These are phyloP conservation scores for Melanogrammus aeglefinus DNA, from an alignment of 2,797 vertebrate genomes.

Conservation along the genomic window DNA sequence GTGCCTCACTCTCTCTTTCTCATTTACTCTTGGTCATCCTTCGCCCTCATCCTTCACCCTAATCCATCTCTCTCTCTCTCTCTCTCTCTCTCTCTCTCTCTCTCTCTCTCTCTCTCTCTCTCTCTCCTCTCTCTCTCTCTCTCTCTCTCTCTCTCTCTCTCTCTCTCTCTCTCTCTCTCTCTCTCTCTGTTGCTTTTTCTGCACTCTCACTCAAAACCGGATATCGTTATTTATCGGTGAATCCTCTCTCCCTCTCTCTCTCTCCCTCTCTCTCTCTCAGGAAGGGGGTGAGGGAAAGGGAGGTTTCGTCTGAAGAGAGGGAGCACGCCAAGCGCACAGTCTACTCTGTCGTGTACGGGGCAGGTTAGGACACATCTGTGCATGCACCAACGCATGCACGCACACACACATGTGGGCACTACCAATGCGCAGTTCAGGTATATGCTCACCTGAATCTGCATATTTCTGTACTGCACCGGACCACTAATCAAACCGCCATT, in stretches of 20 bases:
- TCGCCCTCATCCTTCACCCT: too few species aligned
- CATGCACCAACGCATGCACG: background rate
- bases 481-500: too few species aligned
- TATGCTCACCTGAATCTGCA: too few species aligned
- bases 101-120: background rate
- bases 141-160: too few species aligned
- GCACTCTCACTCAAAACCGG: too few species aligned
- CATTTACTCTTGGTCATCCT: conserved; percentile 4
- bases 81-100: background rate
- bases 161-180: background rate
- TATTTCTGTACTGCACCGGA: too few species aligned
- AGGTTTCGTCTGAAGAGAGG: conserved; percentile 76
- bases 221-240: too few species aligned
- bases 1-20: conserved; percentile 5
- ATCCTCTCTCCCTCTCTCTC: background rate
- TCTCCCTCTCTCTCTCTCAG: conserved; percentile 53
- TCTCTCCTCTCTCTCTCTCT: too few species aligned
- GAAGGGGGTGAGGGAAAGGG: conserved; percentile 74
- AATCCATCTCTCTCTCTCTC: background rate
- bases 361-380: conserved; percentile 71
- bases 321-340: conserved; percentile 86
- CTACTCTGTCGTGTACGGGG: conserved; percentile 89
- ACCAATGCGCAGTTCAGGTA: background rate
- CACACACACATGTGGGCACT: background rate
- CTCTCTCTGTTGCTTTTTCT: background rate